Percentiles rank a stretch among this genome's conserved stretches.
These are phyloP conservation scores for Indicator indicator DNA, from an alignment of 2,113 vertebrate species.

Conservation along the genomic window DNA sequence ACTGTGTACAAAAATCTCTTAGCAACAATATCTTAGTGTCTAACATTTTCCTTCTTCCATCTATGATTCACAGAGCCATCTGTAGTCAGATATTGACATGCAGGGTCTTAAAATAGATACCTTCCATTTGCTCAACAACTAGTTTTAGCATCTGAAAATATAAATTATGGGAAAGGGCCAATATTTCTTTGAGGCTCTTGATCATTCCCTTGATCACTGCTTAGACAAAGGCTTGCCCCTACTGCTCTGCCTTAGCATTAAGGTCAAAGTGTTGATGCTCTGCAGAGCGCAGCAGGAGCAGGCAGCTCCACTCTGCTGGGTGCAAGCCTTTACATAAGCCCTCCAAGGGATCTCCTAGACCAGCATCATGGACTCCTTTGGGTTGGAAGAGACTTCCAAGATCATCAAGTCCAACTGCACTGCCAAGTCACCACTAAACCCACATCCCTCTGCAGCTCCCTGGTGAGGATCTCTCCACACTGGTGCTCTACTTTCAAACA, in stretches of 20 bases:
- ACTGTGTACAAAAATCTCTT: conserved; percentile 71
- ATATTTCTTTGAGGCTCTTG: conserved; percentile 26
- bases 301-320: background rate
- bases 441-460: background rate
- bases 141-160: conserved; percentile 52
- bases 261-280: background rate
- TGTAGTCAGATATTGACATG: conserved; percentile 75
- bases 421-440: no score
- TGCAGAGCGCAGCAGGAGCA: background rate
- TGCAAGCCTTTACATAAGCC: background rate
- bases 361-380: no score
- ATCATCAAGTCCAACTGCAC: no score
- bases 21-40: conserved; percentile 74
- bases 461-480: background rate
- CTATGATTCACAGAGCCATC: conserved; percentile 77
- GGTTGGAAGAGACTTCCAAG: no score
- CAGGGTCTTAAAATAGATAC: conserved; percentile 71
- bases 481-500: background rate
- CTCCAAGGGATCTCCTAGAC: background rate
- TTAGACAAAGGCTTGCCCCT: conserved; percentile 4
- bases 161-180: conserved; percentile 30
- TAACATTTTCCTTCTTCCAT: conserved; percentile 68
- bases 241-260: background rate
- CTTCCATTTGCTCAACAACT: conserved; percentile 63
- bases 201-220: conserved; percentile 26